Evolutionary conservation across 2,113 vertebrate genomes (phyloP).

Genomic region (Heterochromis multidens): DNA sequence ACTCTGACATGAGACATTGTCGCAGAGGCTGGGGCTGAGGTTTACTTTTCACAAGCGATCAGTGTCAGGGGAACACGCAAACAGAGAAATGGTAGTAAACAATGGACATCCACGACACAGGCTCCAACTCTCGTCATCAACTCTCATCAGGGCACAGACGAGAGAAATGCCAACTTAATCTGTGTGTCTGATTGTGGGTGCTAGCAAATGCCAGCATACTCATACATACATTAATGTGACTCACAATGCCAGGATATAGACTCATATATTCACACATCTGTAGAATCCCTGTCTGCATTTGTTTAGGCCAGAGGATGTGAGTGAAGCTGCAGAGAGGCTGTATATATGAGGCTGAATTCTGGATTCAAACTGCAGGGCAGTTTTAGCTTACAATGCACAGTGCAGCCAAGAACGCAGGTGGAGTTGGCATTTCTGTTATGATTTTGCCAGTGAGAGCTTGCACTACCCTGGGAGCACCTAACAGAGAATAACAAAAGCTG

Average conservation of each 20-base stretch:
- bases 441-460: neutral
- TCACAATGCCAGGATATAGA: constrained; percentile 7
- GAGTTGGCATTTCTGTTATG: constrained; percentile 5
- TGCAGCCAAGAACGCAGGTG: neutral
- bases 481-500: neutral
- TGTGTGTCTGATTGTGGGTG: neutral
- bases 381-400: constrained; percentile 1
- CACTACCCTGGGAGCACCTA: neutral
- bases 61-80: constrained; percentile 27
- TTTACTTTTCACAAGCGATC: constrained; percentile 60
- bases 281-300: constrained; percentile 31
- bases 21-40: constrained; percentile 38
- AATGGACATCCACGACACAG: constrained; percentile 14
- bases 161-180: constrained; percentile 11
- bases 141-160: constrained; percentile 10
- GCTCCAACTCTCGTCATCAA: constrained; percentile 14
- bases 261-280: constrained; percentile 31
- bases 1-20: constrained; percentile 55
- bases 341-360: constrained; percentile 19
- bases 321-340: constrained; percentile 5
- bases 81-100: constrained; percentile 30
- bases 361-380: constrained; percentile 13
- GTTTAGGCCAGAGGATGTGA: constrained; percentile 13
- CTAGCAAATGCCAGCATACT: neutral
- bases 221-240: constrained; percentile 29